These are phyloP conservation scores for Drosophila paramelanica DNA, from an alignment of 2,888 invertebrate genomes.

Conservation along the genomic window DNA sequence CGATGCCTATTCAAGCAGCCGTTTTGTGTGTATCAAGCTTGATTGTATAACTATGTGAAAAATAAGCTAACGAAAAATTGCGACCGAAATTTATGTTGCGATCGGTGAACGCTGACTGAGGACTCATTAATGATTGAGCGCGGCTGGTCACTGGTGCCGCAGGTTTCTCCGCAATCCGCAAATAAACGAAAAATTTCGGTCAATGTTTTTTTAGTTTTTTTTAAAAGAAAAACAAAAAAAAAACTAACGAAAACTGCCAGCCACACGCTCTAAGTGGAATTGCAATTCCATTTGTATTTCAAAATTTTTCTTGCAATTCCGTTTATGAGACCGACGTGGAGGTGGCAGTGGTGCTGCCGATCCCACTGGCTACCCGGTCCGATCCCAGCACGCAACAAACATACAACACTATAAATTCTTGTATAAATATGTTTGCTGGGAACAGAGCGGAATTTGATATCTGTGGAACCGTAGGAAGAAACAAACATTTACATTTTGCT, in stretches of 20 bases:
- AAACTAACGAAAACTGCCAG: constrained; percentile 40
- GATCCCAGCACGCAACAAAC: constrained; percentile 71
- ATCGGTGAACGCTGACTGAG: constrained; percentile 41
- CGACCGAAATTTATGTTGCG: constrained; percentile 78
- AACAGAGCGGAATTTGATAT: constrained; percentile 59
- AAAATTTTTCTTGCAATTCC: constrained; percentile 58
- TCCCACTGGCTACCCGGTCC: constrained; percentile 54
- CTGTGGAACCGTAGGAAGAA: constrained; percentile 70
- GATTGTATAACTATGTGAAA: constrained; percentile 50
- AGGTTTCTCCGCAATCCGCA: constrained; percentile 39
- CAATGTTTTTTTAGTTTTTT: constrained; percentile 74
- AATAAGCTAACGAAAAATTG: constrained; percentile 68
- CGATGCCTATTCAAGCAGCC: constrained; percentile 60
- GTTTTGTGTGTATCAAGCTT: constrained; percentile 80
- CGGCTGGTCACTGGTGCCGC: constrained; percentile 20
- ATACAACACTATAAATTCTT: constrained; percentile 33
- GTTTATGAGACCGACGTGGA: constrained; percentile 50
- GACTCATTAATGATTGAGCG: constrained; percentile 31
- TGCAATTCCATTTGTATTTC: constrained; percentile 56
- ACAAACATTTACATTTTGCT: constrained; percentile 72
- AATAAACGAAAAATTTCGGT: constrained; percentile 76
- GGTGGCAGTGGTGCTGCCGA: constrained; percentile 26
- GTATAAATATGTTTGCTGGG: constrained; percentile 70
- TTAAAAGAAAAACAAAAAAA: neutral
- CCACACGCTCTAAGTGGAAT: constrained; percentile 68